Base-by-base conservation (phyloP, 2,797 vertebrate species). In the Tarsius wallacei region DNA sequence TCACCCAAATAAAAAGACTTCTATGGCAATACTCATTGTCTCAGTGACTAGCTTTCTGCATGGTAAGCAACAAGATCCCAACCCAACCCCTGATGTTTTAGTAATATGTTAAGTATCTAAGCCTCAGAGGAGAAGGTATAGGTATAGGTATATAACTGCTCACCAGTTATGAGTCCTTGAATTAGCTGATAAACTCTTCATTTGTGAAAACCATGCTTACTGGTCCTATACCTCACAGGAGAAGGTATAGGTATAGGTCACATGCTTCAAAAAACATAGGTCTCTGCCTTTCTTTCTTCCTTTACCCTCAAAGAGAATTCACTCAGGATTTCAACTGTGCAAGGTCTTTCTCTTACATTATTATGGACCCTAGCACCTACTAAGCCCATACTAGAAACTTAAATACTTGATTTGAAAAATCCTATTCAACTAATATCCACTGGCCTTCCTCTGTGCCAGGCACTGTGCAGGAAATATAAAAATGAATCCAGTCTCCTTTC, bases 381-480 rank as follows among this genome's bases (percentile, higher is more conserved):
- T 8, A 5, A 93, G 53, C 5, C 57, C 26, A 1, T 28, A 78
- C 64, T 0, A 91, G 71, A 80, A 47, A 16, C n/a, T 84, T 87
- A 88, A 88, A 51, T 28, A 68, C 47, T 16, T 83, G 28, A 15
- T 81, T 64, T 70, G n/a, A 91, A 90, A 96, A 55, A 31, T 33
- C 59, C n/a, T 81, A 63, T 15, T 94, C 36, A 61, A 66, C 49
- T 73, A 91, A 66, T 28, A 88, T 0, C 57, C 47, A 47, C 7
- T 2, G 31, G 61, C 55, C 28, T 33, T 70, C 64, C 76, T 88
- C 64, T 13, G 10, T 26, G 42, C 66, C 53, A 66, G 53, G n/a
- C 59, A 64, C 74, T 7, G 4, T 19, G 33, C 51, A 66, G 33
- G 70, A 78, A 66, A 96, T n/a, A 80, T 4, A 91, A 80, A 70